These are phyloP conservation scores for Trissonchulus latispiculum DNA, from an alignment of 2,888 invertebrate species.

Conservation along the genomic window DNA sequence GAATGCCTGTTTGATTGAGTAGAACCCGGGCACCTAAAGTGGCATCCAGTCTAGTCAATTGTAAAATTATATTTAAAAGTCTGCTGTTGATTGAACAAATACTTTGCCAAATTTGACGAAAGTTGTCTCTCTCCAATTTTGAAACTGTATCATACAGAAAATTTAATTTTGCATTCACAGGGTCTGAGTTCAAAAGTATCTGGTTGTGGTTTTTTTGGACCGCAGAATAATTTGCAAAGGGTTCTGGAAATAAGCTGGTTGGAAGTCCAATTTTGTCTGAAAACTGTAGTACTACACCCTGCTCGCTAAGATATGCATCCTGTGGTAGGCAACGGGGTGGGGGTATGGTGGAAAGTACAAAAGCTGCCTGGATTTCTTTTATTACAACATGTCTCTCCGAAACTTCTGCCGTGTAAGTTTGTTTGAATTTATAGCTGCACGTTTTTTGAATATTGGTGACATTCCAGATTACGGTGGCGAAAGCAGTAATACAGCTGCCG, in stretches of 20 bases:
- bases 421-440: not conserved
- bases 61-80: not conserved
- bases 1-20: constrained; percentile 8
- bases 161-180: constrained; percentile 12
- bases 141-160: constrained; percentile 2
- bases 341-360: not conserved
- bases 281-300: not conserved
- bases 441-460: not conserved
- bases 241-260: no score
- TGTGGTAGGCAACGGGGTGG: not conserved
- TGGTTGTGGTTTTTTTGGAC: no score
- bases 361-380: not conserved
- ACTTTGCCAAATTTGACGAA: constrained; percentile 6
- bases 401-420: not conserved
- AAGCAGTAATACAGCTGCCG: not conserved
- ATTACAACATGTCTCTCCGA: not conserved
- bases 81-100: not conserved
- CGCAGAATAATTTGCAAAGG: no score
- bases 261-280: no score
- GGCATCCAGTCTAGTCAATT: constrained; percentile 7
- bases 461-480: constrained; percentile 3
- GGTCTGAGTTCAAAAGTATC: constrained; percentile 1
- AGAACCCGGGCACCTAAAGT: constrained; percentile 11
- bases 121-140: not conserved
- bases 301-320: not conserved